Conservation (phyloP, 2,797 vertebrate species). For the Enteromius argenteus region DNA sequence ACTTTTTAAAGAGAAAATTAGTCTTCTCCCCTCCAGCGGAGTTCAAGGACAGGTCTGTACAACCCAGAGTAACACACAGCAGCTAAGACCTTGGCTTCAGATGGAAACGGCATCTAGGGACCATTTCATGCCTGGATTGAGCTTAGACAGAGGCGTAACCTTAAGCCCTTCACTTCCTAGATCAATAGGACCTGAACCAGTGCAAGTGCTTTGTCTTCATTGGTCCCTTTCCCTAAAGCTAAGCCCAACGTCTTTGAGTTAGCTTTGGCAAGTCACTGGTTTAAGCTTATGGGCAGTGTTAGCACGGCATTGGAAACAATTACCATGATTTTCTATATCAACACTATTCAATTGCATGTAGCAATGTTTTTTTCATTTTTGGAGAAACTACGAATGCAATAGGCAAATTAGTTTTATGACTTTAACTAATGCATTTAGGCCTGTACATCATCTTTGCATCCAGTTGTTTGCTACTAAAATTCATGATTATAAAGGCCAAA, state of each 20-base stretch:
- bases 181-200: constrained; percentile 68
- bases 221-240: constrained; percentile 60
- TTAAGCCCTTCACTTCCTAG: constrained; percentile 65
- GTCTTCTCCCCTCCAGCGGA: constrained; percentile 77
- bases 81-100: constrained; percentile 77
- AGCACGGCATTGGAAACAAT: background rate
- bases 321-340: background rate
- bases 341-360: background rate
- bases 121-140: constrained; percentile 72
- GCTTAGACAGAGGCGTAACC: constrained; percentile 68
- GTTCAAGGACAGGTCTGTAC: constrained; percentile 83
- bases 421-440: background rate
- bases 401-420: background rate
- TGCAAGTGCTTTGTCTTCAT: constrained; percentile 69
- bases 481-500: background rate
- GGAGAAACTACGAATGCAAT: background rate
- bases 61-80: constrained; percentile 74
- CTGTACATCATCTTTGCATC: background rate
- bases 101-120: constrained; percentile 71
- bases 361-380: background rate
- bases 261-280: constrained; percentile 17
- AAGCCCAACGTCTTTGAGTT: constrained; percentile 20
- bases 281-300: constrained; percentile 13
- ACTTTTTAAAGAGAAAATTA: constrained; percentile 81
- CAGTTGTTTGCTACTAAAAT: background rate